These are phyloP conservation scores for Lophius americanus DNA, from an alignment of 2,797 vertebrate genomes.

Conservation along the genomic window DNA sequence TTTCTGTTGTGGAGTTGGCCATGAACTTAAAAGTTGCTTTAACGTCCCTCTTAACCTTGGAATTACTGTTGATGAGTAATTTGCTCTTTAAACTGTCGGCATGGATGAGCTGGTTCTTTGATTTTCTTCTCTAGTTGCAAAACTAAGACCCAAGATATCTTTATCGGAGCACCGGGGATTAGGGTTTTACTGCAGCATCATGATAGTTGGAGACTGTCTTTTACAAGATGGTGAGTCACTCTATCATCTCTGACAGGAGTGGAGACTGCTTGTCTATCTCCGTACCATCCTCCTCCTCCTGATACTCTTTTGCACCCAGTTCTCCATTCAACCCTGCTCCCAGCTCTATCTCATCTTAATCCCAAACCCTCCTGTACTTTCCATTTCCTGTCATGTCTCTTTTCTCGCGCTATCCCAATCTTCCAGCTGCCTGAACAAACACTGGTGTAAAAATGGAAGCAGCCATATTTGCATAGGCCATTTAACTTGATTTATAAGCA, in stretches of 20 bases:
- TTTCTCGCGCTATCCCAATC: constrained; percentile 6
- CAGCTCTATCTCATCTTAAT: constrained; percentile 18
- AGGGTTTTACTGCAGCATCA: constrained; percentile 56
- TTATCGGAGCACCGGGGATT: constrained; percentile 37
- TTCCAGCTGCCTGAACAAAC: neutral
- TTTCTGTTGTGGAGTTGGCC: neutral
- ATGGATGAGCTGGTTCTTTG: constrained; percentile 11
- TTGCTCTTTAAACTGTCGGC: neutral
- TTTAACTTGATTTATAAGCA: neutral
- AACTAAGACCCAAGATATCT: constrained; percentile 6
- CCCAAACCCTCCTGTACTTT: constrained; percentile 22
- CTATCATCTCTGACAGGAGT: constrained; percentile 63
- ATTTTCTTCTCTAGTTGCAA: constrained; percentile 22
- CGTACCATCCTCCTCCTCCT: constrained; percentile 45
- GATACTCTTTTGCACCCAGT: constrained; percentile 38
- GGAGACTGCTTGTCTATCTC: constrained; percentile 65
- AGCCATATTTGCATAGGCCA: neutral
- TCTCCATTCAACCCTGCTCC: constrained; percentile 26
- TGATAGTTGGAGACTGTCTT: constrained; percentile 58
- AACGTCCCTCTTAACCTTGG: neutral
- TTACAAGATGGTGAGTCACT: constrained; percentile 52
- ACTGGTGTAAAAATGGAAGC: neutral
- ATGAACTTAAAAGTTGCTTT: neutral
- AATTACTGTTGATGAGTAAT: neutral
- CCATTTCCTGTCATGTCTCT: constrained; percentile 15